phyloP scores from a whole-genome alignment of 2,797 vertebrate species.

The Tenualosa ilisha region DNA sequence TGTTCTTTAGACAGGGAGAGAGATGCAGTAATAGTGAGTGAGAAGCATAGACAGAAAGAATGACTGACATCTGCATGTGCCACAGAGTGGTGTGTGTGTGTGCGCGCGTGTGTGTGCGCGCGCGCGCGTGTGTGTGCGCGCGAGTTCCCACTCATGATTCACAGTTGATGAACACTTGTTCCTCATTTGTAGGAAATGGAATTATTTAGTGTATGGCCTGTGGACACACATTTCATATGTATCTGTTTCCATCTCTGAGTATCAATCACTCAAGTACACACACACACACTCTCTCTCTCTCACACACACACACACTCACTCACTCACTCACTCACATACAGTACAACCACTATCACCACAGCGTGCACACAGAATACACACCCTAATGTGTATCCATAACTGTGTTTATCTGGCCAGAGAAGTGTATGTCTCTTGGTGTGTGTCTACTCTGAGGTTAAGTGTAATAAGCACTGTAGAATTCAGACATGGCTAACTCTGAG shows the following conservation, averaged over 20 bases:
- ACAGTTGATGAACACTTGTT: neutral
- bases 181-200: conserved; percentile 6
- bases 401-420: neutral
- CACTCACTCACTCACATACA: neutral
- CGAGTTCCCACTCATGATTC: neutral
- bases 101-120: conserved; percentile 24
- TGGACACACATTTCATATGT: neutral
- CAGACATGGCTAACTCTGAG: conserved; percentile 58
- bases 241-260: neutral
- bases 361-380: conserved; percentile 9
- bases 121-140: neutral
- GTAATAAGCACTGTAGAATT: neutral
- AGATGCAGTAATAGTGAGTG: no score
- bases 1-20: no score
- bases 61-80: no score
- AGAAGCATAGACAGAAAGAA: no score
- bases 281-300: neutral
- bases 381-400: neutral
- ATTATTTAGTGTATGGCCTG: neutral
- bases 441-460: neutral
- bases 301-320: neutral
- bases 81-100: conserved; percentile 17
- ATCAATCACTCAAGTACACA: neutral
- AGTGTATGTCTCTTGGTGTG: neutral
- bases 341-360: neutral